Percentiles rank a stretch among this genome's conserved stretches.
Conservation (phyloP, 2,888 invertebrate species). For the Rhodophaea formosa region DNA sequence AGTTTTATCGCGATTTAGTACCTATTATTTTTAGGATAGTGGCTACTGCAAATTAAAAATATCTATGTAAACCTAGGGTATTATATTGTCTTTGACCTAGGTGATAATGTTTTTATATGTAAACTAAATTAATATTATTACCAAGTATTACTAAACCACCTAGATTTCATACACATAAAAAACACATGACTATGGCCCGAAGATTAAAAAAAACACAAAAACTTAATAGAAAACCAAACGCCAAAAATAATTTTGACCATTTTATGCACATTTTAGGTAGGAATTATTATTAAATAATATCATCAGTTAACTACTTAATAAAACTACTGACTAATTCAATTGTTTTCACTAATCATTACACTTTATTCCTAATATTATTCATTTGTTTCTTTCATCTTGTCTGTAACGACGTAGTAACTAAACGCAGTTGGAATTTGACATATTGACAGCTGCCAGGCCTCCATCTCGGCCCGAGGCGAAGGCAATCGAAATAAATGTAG, state of each 20-base stretch:
- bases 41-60: no score
- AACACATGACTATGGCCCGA: neutral
- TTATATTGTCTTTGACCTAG: no score
- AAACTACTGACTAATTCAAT: neutral
- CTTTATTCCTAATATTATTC: neutral
- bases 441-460: constrained; percentile 11
- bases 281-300: no score
- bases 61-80: no score
- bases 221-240: neutral
- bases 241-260: neutral
- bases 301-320: no score
- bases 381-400: neutral
- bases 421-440: constrained; percentile 40
- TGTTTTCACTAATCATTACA: neutral
- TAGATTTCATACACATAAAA: neutral
- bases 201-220: neutral
- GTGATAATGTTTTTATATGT: no score
- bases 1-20: no score
- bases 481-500: constrained; percentile 72
- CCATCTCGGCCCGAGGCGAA: constrained; percentile 30
- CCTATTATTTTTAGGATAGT: no score
- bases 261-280: no score
- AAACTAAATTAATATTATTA: no score
- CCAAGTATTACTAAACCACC: no score
- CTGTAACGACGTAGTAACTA: constrained; percentile 10